Base-by-base conservation (phyloP, 1,140 invertebrate species). In the Gryllus bimaculatus region DNA sequence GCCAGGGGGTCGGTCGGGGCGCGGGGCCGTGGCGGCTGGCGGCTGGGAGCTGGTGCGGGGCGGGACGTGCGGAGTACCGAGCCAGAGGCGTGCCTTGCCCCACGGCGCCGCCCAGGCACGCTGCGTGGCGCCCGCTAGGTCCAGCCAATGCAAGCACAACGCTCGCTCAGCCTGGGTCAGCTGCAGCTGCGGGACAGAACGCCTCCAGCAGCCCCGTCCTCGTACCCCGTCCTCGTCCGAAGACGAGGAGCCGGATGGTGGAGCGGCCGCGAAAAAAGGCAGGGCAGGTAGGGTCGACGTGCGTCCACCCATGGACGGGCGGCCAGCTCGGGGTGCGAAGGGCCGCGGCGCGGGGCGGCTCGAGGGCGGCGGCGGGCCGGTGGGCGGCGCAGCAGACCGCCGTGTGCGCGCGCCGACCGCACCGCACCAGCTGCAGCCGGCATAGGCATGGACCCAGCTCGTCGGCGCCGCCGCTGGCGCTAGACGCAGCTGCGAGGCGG, bases 71-170 rank as follows among this genome's bases (percentile, higher is more conserved):
- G 20, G 6, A 47, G 6, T 8, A 48, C 7, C 26, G 47, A 18
- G 47, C 76, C 5, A 20, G 4, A 73, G 8, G 78, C 73, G 20
- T 7, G 66, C 0, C 21, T 21, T 26, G 3, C 7, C 54, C 48
- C 73, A 74, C 0, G 26, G 8, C 21, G 73, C 39, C 8, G 1
- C 54, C 48, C 74, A 77, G 4, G 47, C 80, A 12, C 20, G 73
- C 48, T 5, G 10, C 73, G 47, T 47, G 7, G 15, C 81, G 84
- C 0, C 85, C 88, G 89, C 88, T 54, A 90, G 82, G 83, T 90
- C 89, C 47, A 91, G 81, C 90, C 90, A 91, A 81, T 89, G 87
- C 13, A 90, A n/a, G 83, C 0, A 91, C 89, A n/a, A 78, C 89
- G 83, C 76, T 90, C 89, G 6, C 89, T 89, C 78, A 89, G 83